Base-by-base conservation (phyloP, 2,888 invertebrate species). In the Himalopsyche kuldschensis region DNA sequence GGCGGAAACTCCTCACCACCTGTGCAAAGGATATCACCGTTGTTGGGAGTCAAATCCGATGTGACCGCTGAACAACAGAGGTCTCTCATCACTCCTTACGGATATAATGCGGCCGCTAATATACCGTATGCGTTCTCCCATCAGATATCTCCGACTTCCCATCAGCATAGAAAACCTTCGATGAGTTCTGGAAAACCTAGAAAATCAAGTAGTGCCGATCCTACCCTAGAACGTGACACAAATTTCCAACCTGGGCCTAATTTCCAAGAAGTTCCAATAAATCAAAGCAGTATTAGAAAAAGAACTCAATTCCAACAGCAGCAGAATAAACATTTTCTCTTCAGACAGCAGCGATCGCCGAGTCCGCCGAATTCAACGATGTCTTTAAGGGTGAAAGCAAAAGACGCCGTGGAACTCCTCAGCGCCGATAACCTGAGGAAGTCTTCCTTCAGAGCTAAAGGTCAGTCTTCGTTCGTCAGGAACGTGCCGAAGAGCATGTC, bases 41-140 rank as follows among this genome's bases (percentile, higher is more conserved):
- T 90, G 82, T 87, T 91, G 78, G 90, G 90, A 80, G 82, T 75
- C 2, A 90, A 89, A 84, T 90, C 89, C 86, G 90, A 91, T 85
- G 90, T 91, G 76, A 90, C 90, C 46, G 89, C 90, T 55, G 92
- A 92, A 86, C 88, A 90, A 79, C 88, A 89, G 75, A n/a, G 69
- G 20, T 91, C 91, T 8, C 87, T 90, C 87, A 55, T 78, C 15
- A 86, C 83, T 35, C 82, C 86, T 1, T 92, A 92, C 87, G 92
- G 92, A 15, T 92, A 92, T 90, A 92, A 91, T 88, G 87, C 87
- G 3, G 87, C 87, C 11, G 92, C 92, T 85, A 89, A 90, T 87
- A 88, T 92, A 84, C 92, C 92, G 78, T 92, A 91, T 87, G 90
- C 91, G 87, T 92, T 92, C 88, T 91, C 91, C 6, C 92, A 92